A percentile compares a stretch with the other conserved stretches of the same genome.
These are phyloP conservation scores for Luperina nickerlii DNA, from an alignment of 2,888 invertebrate species.

Conservation along the genomic window DNA sequence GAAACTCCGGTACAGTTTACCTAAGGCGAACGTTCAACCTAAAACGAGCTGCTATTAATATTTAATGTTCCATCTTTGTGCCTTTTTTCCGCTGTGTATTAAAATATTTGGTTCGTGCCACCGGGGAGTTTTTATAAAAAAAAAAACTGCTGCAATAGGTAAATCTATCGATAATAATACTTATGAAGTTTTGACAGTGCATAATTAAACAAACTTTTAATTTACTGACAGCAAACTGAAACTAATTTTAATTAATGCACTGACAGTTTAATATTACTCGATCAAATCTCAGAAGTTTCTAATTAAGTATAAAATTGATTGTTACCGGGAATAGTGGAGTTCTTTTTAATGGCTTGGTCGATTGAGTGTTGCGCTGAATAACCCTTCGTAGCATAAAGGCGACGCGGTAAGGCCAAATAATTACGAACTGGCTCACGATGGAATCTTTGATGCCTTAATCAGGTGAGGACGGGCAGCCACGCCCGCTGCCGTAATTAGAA, in stretches of 20 bases:
- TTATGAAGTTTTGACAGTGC: constrained; percentile 30
- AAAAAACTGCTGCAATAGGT: constrained; percentile 6
- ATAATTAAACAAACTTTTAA: constrained; percentile 28
- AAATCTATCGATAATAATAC: constrained; percentile 34
- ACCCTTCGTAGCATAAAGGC: constrained; percentile 66
- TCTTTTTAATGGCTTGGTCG: constrained; percentile 54
- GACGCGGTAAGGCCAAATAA: constrained; percentile 77
- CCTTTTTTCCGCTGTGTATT: constrained; percentile 52
- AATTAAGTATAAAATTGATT: constrained; percentile 46
- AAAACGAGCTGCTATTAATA: constrained; percentile 67
- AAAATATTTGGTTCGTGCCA: constrained; percentile 52
- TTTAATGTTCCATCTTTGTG: constrained; percentile 62
- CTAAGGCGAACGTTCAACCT: constrained; percentile 69
- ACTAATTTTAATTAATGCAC: constrained; percentile 18
- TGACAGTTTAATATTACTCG: constrained; percentile 15
- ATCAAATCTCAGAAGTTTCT: constrained; percentile 41
- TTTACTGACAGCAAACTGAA: constrained; percentile 15
- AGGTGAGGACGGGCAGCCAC: constrained; percentile 80
- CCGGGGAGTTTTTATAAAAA: constrained; percentile 11
- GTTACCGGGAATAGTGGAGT: constrained; percentile 17
- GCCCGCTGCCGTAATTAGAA: constrained; percentile 84
- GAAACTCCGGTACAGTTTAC: constrained; percentile 75
- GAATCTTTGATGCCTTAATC: constrained; percentile 86
- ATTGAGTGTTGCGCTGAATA: constrained; percentile 64
- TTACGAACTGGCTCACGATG: constrained; percentile 76